phyloP scores from a whole-genome alignment of 1,140 invertebrate species.

The Cylas formicarius region DNA sequence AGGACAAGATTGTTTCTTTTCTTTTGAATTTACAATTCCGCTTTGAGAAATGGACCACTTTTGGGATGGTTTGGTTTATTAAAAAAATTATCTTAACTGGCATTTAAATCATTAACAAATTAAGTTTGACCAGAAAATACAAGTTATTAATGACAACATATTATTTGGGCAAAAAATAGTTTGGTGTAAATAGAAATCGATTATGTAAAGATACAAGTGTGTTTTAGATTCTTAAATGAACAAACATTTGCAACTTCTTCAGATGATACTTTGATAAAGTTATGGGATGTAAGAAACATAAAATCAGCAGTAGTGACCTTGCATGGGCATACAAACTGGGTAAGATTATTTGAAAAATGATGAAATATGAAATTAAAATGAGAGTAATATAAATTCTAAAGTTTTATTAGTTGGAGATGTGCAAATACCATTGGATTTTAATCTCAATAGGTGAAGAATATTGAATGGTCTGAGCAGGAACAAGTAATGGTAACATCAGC shows the following conservation, averaged over 20 bases:
- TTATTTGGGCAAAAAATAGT: no score
- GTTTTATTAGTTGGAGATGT: conserved; percentile 7
- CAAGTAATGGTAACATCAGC: conserved; percentile 83
- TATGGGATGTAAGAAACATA: conserved; percentile 86
- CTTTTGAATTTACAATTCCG: no score
- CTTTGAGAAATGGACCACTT: no score
- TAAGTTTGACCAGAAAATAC: no score
- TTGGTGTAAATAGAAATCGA: no score
- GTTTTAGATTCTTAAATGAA: conserved; percentile 74
- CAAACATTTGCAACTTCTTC: conserved; percentile 88
- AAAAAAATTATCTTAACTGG: no score
- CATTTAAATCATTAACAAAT: no score
- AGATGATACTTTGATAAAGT: conserved; percentile 83
- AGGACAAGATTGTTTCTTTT: no score
- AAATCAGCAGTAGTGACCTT: conserved; percentile 68
- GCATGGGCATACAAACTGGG: conserved; percentile 88
- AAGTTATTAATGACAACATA: no score
- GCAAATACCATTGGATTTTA: conserved; percentile 7
- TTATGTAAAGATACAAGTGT: no score
- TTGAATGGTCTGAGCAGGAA: conserved; percentile 84
- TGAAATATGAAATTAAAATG: neutral
- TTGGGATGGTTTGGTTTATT: no score
- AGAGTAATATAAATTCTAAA: neutral
- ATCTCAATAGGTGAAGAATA: conserved; percentile 80
- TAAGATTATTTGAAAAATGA: conserved; percentile 18